These are phyloP conservation scores for Dermolepida albohirtum DNA, from an alignment of 2,888 invertebrate genomes.

Conservation along the genomic window DNA sequence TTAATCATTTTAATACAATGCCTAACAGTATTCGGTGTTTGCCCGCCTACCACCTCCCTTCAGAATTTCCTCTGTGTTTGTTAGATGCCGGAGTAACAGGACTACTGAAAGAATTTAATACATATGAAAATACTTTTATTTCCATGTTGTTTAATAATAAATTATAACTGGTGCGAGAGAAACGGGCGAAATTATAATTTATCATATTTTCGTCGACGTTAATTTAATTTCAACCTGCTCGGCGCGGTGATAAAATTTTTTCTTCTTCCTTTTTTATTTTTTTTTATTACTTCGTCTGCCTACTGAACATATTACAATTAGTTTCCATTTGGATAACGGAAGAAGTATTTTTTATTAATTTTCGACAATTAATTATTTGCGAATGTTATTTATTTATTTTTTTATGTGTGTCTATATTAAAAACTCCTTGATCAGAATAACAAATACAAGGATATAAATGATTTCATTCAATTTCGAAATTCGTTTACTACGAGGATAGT, in stretches of 20 bases:
- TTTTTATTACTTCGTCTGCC: not conserved
- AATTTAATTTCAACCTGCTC: constrained; percentile 29
- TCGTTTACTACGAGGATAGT: too few relatives aligned
- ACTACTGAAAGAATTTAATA: constrained; percentile 29
- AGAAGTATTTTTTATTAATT: too few relatives aligned
- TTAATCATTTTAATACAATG: constrained; percentile 38
- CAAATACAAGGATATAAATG: too few relatives aligned
- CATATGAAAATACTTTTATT: constrained; percentile 41
- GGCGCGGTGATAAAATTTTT: constrained; percentile 9
- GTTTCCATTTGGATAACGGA: too few relatives aligned
- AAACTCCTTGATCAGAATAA: too few relatives aligned
- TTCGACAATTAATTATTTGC: too few relatives aligned
- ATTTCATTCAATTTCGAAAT: too few relatives aligned
- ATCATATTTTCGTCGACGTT: constrained; percentile 28
- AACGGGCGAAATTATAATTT: constrained; percentile 29
- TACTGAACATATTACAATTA: too few relatives aligned
- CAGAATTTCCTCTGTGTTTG: constrained; percentile 9
- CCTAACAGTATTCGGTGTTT: constrained; percentile 14
- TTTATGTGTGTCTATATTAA: too few relatives aligned
- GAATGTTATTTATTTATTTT: too few relatives aligned
- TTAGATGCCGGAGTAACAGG: constrained; percentile 4
- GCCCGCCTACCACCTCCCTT: not conserved
- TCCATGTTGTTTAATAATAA: constrained; percentile 41
- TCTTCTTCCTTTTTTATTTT: not conserved
- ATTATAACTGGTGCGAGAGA: constrained; percentile 29